Base-by-base conservation (phyloP, 2,797 vertebrate genomes). In the Sebastes itinus region DNA sequence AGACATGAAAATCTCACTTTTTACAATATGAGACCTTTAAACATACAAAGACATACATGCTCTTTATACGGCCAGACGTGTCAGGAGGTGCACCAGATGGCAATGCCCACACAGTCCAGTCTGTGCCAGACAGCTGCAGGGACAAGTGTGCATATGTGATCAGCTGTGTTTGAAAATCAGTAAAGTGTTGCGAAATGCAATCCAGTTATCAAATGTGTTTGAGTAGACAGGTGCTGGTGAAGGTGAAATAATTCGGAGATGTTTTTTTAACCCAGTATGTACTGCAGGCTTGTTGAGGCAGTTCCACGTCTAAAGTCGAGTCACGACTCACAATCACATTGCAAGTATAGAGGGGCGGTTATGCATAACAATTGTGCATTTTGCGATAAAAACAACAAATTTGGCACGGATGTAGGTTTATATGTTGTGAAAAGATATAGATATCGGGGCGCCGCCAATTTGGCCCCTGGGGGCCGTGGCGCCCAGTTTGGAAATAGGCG, bases 111-210 rank as follows among this genome's bases (percentile, higher is more conserved):
- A 32, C 60, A 69, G n/a, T 25, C 18, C 28, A 6, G 7, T 56
- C 8, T 32, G 63, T 76, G 81, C 59, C 70, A 30, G 61, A 25
- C 78, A 77, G 62, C 77, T 73, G 77, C 63, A 71, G 55, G 22
- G 55, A 13, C 84, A 79, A 38, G 71, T 77, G 81, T 35, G 14
- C 38, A 8, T 56, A 10, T 78, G 68, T 78, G 72, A 78, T 23
- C 87, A 92, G 78, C 83, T 89, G 80, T 91, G 85, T 89, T 88
- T 88, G 76, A 42, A 38, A 84, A 80, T 75, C 67, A 75, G 60
- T 11, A 69, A 56, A 54, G 33, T 30, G 18, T 81, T 85, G 79
- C 68, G 70, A 84, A 85, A 85, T 77, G 28, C 38, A 63, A 63
- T 70, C 30, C 64, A 80, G 63, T 30, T 63, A 61, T 65, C 60